Base-by-base conservation (phyloP, 2,888 invertebrate species). In the Metellina segmentata region DNA sequence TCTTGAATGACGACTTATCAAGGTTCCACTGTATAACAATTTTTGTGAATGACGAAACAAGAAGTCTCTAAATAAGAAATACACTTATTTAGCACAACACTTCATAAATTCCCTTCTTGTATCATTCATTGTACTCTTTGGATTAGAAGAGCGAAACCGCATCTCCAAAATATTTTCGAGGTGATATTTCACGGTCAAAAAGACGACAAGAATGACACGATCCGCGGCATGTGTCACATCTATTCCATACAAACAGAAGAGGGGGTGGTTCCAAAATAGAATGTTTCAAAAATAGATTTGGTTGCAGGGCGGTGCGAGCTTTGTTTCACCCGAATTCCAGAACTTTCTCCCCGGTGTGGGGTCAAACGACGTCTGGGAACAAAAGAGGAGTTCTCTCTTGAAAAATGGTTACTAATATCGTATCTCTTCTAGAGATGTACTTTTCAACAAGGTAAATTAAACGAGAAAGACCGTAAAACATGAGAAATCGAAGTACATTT, bases 131-230 rank as follows among this genome's bases (percentile, higher is more conserved):
- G 61, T 16, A 16, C 61, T 61, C 61, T 61, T 16, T 11, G 61
- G 61, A 61, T 61, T 16, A 16, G 61, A 61, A 11, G 61, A 16
- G 9, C 16, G 61, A 61, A 61, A 61, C 16, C 61, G 61, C 61
- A 61, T 7, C 9, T 85, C 74, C 53, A 13, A 85, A 85, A 52
- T 74, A 85, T 74, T 85, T 72, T 85, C 75, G 13, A 49, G 52
- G 86, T 19, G 74, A 74, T 61, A 61, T 88, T 81, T 88, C 88
- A 88, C 75, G 88, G 88, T 69, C 81, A 81, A 74, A 61, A 20
- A 81, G 88, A 61, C 75, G 53, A 49, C 61, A 88, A 88, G 88
- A 88, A 81, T 88, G 88, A 75, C 81, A 20, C 53, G 8, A 16
- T 34, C 71, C 53, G 51, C 8, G 19, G 53, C 75, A 61, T 81